Evolutionary conservation across 2,888 invertebrate species (phyloP).

Genomic region (Drosophila acutilabella): DNA sequence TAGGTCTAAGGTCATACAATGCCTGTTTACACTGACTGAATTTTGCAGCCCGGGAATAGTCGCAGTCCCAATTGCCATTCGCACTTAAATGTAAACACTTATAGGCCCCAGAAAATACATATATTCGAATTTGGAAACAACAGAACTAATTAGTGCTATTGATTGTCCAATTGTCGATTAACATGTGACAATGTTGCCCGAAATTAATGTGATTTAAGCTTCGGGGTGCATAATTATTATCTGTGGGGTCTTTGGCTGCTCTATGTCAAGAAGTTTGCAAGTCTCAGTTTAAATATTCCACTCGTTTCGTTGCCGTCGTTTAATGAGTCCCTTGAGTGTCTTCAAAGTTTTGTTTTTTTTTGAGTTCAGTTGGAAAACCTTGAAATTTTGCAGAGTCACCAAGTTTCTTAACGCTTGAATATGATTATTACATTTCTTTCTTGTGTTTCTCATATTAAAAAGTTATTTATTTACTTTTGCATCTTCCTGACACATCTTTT

Average conservation of each 20-base stretch:
- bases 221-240: conserved; percentile 24
- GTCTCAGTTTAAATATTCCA: conserved; percentile 42
- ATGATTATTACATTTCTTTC: conserved; percentile 40
- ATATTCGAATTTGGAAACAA: conserved; percentile 31
- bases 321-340: conserved; percentile 47
- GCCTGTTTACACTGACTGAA: conserved; percentile 7
- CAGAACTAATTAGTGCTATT: conserved; percentile 48
- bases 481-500: conserved; percentile 28
- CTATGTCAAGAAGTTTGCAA: conserved; percentile 19
- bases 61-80: no score
- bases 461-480: conserved; percentile 49
- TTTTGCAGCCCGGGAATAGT: conserved; percentile 28
- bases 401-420: conserved; percentile 36
- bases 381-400: conserved; percentile 18
- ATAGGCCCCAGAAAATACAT: not conserved
- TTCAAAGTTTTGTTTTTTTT: conserved; percentile 37
- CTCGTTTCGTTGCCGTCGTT: conserved; percentile 14
- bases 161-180: conserved; percentile 52
- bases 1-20: conserved; percentile 21
- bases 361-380: conserved; percentile 5
- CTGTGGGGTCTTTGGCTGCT: not conserved
- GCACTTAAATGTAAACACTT: conserved; percentile 38
- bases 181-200: conserved; percentile 34
- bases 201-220: conserved; percentile 22
- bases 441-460: conserved; percentile 35